Conservation (phyloP, 1,140 invertebrate genomes). For the Nasonia giraulti region DNA sequence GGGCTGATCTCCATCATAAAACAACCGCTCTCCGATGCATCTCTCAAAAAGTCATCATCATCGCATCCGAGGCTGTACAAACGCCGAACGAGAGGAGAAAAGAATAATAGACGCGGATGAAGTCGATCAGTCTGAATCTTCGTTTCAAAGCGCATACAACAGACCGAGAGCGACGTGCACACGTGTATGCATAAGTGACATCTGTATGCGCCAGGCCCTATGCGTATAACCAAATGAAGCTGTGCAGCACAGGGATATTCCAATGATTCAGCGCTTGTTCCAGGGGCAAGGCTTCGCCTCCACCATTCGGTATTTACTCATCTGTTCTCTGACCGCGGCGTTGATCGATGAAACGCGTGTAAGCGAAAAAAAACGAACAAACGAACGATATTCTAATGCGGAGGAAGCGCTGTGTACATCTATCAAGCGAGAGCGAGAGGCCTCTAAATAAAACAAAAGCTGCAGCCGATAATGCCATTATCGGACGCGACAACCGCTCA, state of each 20-base stretch:
- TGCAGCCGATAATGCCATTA: background rate
- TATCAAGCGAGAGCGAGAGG: background rate
- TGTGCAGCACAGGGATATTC: background rate
- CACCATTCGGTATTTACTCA: background rate
- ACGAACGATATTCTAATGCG: background rate
- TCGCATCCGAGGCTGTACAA: background rate
- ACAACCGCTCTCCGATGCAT: background rate
- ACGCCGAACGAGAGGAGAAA: background rate
- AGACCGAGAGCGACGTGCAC: too few species aligned
- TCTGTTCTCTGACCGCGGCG: background rate
- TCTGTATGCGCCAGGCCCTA: background rate
- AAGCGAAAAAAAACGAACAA: background rate
- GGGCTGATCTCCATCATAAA: background rate
- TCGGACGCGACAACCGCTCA: background rate
- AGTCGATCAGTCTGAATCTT: background rate
- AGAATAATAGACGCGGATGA: background rate
- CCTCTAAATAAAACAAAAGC: constrained; percentile 3
- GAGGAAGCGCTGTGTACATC: background rate
- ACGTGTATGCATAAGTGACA: constrained; percentile 5
- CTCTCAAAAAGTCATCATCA: background rate
- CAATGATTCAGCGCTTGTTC: background rate
- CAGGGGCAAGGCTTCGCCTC: background rate
- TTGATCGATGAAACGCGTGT: background rate
- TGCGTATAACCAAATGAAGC: background rate
- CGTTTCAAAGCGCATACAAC: background rate